Percentiles rank a stretch among this genome's conserved stretches.
Evolutionary conservation across 2,888 invertebrate genomes (phyloP).

Genomic region (Drosophila parthenogenetica): DNA sequence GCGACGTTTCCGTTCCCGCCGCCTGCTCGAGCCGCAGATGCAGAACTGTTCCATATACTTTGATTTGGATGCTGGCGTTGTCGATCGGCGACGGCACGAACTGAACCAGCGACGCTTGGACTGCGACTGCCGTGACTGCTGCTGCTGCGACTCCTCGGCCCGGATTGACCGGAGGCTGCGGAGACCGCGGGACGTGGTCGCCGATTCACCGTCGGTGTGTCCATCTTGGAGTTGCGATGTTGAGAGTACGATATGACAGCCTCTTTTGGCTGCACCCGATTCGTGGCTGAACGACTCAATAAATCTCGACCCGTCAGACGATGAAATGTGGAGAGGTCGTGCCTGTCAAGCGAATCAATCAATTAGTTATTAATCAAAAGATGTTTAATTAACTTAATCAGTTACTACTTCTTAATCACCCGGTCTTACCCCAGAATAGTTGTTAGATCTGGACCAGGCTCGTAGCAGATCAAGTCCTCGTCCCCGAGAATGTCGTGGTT

Average conservation of each 20-base stretch:
- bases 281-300: conserved; percentile 85
- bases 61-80: conserved; percentile 84
- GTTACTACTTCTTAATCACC: too few species aligned
- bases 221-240: conserved; percentile 86
- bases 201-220: conserved; percentile 85
- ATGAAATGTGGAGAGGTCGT: conserved; percentile 86
- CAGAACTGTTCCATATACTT: conserved; percentile 90
- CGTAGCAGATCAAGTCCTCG: conserved; percentile 86
- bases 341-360: conserved; percentile 66
- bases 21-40: conserved; percentile 87
- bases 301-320: conserved; percentile 85
- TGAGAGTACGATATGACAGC: conserved; percentile 85
- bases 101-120: conserved; percentile 76
- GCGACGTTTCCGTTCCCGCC: conserved; percentile 80
- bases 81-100: conserved; percentile 78
- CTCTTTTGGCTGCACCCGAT: conserved; percentile 85
- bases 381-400: too few species aligned
- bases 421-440: conserved; percentile 84
- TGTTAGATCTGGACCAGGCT: conserved; percentile 86
- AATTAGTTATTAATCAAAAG: too few species aligned
- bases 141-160: conserved; percentile 67
- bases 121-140: conserved; percentile 63
- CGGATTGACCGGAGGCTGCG: conserved; percentile 29
- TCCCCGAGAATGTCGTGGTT: conserved; percentile 87
- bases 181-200: conserved; percentile 80